A percentile compares a stretch with the other conserved stretches of the same genome.
Evolutionary conservation across 2,113 vertebrate species (phyloP).

Genomic region (Arenaria interpres): DNA sequence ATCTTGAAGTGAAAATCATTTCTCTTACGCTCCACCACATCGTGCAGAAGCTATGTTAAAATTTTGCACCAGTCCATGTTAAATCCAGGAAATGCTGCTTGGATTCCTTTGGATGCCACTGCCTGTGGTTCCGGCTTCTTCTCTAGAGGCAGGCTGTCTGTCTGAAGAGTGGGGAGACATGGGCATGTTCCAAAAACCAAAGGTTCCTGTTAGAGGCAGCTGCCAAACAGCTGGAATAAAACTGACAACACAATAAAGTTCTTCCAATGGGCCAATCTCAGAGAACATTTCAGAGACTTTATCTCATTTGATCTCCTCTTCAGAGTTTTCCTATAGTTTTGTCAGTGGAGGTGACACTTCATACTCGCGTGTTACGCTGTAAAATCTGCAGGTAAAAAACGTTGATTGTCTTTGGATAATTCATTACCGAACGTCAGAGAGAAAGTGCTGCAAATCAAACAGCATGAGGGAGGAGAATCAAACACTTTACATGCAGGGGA

Average conservation of each 20-base stretch:
- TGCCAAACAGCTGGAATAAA: background rate
- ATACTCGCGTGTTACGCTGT: fast-evolving
- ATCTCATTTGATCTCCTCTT: background rate
- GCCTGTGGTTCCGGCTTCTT: background rate
- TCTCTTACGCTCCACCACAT: background rate
- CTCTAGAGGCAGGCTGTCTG: background rate
- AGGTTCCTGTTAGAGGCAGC: background rate
- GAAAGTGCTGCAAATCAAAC: background rate
- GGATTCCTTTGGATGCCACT: background rate
- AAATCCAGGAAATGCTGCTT: background rate
- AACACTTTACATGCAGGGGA: background rate
- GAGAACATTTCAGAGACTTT: background rate
- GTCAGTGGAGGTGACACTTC: background rate
- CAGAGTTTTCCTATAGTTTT: background rate
- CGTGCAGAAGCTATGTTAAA: background rate
- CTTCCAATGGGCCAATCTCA: background rate
- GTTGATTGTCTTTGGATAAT: background rate
- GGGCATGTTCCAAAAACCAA: background rate
- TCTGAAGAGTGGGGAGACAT: background rate
- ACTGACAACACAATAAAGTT: background rate
- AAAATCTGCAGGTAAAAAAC: background rate
- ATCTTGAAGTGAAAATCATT: background rate
- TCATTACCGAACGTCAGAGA: background rate
- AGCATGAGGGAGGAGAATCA: background rate
- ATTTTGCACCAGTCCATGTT: background rate